Evolutionary conservation across 2,888 invertebrate species (phyloP), one percentile per base, ranked within the genome.

Genomic region (Lycophotia porphyrea): DNA sequence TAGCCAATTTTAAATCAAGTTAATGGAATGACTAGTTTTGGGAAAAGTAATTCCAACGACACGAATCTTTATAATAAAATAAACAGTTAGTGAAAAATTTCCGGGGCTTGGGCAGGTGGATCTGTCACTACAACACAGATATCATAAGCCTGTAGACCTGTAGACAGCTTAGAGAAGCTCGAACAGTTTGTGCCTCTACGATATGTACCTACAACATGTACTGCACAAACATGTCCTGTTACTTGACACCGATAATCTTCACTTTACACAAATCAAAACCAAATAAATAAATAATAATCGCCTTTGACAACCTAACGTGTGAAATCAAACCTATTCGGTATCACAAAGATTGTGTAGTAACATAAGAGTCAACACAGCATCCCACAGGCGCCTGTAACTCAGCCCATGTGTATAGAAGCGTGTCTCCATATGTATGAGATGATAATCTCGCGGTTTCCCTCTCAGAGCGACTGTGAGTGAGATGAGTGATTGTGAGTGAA

Each of bases 401-500:
- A n/a, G 31, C 49, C 11, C 39, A 27, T n/a, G 63, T 52, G 74
- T 27, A 27, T 64, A 58, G 39, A 47, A 55, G 27, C 31, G 27
- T 18, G 61, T 36, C 52, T 71, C 36, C 71, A 71, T 80, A 83
- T 83, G 71, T 70, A 80, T 83, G 78, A 78, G 55, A 80, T 80
- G 84, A 68, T 78, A 80, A 78, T 78, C 60, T 82, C 3, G 24
- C 67, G 36, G 72, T 15, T 11, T 71, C 24, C 63, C 34, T 44
- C 52, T n/a, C 24, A 27, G 44, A 44, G 55, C 52, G 36, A 21
- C 31, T 61, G 39, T 60, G 68, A 18, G 39, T 27, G 61, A 61
- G 60, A 52, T 39, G 75, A 36, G 71, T 71, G 44, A 44, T 21
- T 31, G 24, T 39, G 18, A 39, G 76, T n/a, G 60, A 68, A 42